A percentile compares a stretch with the other conserved stretches of the same genome.
Evolutionary conservation across 2,888 invertebrate genomes (phyloP).

Genomic region (Dicyrtoma fusca): DNA sequence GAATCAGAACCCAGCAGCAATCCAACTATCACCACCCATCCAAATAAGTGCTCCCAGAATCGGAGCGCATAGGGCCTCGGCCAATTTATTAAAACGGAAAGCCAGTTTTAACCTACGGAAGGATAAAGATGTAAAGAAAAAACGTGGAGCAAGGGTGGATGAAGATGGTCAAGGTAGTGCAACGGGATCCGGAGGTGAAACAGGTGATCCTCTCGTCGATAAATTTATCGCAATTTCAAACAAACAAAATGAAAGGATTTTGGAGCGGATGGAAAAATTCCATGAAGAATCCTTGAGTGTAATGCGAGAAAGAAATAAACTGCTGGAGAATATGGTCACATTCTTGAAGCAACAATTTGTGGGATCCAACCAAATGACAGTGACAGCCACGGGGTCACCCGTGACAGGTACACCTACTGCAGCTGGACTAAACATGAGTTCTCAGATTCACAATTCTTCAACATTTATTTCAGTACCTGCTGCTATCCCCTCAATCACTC

Average conservation of each 20-base stretch:
- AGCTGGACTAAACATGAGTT: too few relatives aligned
- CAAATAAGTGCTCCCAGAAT: too few relatives aligned
- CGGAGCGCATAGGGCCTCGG: too few relatives aligned
- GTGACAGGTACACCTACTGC: too few relatives aligned
- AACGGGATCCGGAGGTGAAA: background rate
- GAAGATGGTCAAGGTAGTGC: background rate
- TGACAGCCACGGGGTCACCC: too few relatives aligned
- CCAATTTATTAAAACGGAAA: background rate
- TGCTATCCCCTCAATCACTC: too few relatives aligned
- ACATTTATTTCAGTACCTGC: too few relatives aligned
- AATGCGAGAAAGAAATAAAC: constrained; percentile 43
- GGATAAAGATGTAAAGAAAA: background rate
- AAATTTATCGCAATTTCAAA: constrained; percentile 39
- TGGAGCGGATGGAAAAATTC: constrained; percentile 39
- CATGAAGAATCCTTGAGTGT: constrained; percentile 36
- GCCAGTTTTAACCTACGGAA: background rate
- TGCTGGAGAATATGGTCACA: constrained; percentile 28
- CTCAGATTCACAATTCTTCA: too few relatives aligned
- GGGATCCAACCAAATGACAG: too few relatives aligned
- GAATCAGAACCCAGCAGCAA: too few relatives aligned
- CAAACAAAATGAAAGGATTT: constrained; percentile 39
- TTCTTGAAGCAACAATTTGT: background rate
- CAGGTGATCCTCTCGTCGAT: constrained; percentile 24
- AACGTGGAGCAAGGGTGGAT: background rate
- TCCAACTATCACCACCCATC: too few relatives aligned